phyloP scores from a whole-genome alignment of 2,888 invertebrate genomes.

The Sylvicola fuscatus region DNA sequence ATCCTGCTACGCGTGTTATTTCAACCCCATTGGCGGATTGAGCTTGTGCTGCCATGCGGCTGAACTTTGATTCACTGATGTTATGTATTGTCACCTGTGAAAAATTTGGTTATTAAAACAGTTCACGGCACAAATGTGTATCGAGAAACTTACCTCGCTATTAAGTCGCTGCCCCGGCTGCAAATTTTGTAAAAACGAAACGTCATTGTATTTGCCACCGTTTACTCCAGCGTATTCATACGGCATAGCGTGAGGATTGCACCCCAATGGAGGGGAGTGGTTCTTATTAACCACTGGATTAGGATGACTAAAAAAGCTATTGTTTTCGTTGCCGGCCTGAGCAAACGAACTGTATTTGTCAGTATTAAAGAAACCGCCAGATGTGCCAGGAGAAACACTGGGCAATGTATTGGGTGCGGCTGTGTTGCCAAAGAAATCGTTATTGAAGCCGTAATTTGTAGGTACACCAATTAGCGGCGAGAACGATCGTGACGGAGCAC shows the following conservation, averaged over 20 bases:
- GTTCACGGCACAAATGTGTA: background rate
- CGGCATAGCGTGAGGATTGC: conserved; percentile 5
- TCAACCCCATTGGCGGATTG: conserved; percentile 23
- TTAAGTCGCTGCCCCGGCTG: conserved; percentile 26
- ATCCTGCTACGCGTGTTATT: conserved; percentile 13
- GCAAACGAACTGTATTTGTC: background rate
- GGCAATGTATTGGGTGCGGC: conserved; percentile 1
- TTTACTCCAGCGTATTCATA: conserved; percentile 13
- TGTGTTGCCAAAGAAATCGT: conserved; percentile 4
- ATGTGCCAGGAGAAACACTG: background rate
- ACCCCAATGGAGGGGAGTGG: background rate
- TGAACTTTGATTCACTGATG: conserved; percentile 24
- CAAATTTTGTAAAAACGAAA: conserved; percentile 21
- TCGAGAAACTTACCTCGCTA: conserved; percentile 18
- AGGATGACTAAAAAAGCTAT: conserved; percentile 2
- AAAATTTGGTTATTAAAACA: conserved; percentile 1
- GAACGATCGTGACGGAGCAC: conserved; percentile 1
- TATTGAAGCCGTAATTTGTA: conserved; percentile 5
- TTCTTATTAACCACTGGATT: background rate
- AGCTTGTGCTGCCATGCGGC: conserved; percentile 15
- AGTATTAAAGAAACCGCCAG: background rate
- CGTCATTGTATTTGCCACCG: conserved; percentile 18
- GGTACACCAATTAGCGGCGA: conserved; percentile 1
- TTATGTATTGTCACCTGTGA: conserved; percentile 24
- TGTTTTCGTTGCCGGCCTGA: background rate